Conservation (phyloP, 2,888 invertebrate species). For the Odontomyia ornata region DNA sequence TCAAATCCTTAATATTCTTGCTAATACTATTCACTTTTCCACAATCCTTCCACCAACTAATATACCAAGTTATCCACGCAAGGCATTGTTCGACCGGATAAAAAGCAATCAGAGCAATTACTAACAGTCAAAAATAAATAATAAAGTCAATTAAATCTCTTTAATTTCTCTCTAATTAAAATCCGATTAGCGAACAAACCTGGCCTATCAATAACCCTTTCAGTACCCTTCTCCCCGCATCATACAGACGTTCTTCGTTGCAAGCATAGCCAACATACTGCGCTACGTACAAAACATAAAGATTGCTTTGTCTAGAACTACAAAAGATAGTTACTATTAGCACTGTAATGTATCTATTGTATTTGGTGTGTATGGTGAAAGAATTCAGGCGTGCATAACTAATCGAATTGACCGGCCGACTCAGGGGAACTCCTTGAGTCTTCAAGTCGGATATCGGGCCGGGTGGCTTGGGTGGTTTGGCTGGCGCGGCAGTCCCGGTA, state of each 20-base stretch:
- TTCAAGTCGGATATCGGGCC: not conserved
- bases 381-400: slow-evolving; percentile 39
- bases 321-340: not conserved
- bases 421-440: slow-evolving; percentile 32
- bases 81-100: too few species aligned
- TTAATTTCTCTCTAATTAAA: slow-evolving; percentile 31
- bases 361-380: slow-evolving; percentile 2
- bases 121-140: slow-evolving; percentile 3
- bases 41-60: too few species aligned
- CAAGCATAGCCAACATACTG: not conserved
- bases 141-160: not conserved
- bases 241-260: not conserved
- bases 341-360: not conserved
- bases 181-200: slow-evolving; percentile 15
- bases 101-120: not conserved
- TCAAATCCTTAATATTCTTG: too few species aligned
- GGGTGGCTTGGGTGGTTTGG: slow-evolving; percentile 3
- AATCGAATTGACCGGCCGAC: slow-evolving; percentile 38
- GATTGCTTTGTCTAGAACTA: slow-evolving; percentile 1
- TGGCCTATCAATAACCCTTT: not conserved
- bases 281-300: not conserved
- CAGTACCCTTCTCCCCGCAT: not conserved
- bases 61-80: too few species aligned
- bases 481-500: not conserved
- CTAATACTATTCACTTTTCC: too few species aligned